Base-by-base conservation (phyloP, 2,888 invertebrate species). In the Arctia plantaginis region DNA sequence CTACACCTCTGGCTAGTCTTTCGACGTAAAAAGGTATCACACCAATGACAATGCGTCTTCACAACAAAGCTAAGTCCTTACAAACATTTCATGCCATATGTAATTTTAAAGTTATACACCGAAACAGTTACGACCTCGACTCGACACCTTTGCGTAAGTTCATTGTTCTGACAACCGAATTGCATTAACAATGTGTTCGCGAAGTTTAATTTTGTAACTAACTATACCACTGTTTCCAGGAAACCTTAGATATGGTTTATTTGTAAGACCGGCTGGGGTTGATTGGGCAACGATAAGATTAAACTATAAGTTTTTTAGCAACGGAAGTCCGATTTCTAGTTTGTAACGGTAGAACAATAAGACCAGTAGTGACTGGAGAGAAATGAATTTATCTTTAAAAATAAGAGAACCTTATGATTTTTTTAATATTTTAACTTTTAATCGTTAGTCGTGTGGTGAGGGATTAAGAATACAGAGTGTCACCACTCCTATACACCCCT, bases 191-290 rank as follows among this genome's bases (percentile, higher is more conserved):
- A 78, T 82, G 80, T 77, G 79, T 76, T 66, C 76, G 82, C 81
- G 77, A 86, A 86, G 83, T 79, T 73, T 72, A 74, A 86, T 85
- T 86, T 87, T 80, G 81, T 80, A 44, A 47, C 33, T 47, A 71
- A 69, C 67, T 78, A 79, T 86, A 82, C 82, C 82, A 84, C 83
- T 83, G 88, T 85, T 84, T 87, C 86, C 90, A 80, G 90, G 90
- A 88, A 87, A 77, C 80, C 41, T 77, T 77, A 76, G 81, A 77
- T 79, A 77, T 75, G 74, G 33, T 33, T 72, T 79, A 84, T 84
- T 79, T n/a, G 68, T 73, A 69, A 77, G 73, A 76, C 78, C 77
- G 76, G 72, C 77, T 65, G 73, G 67, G 47, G 67, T 73, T 81
- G 51, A 85, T 81, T 78, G 66, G 71, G 65, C 55, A 77, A 81